These are phyloP conservation scores for Poecilia velifera DNA, from an alignment of 2,797 vertebrate genomes.

Conservation along the genomic window DNA sequence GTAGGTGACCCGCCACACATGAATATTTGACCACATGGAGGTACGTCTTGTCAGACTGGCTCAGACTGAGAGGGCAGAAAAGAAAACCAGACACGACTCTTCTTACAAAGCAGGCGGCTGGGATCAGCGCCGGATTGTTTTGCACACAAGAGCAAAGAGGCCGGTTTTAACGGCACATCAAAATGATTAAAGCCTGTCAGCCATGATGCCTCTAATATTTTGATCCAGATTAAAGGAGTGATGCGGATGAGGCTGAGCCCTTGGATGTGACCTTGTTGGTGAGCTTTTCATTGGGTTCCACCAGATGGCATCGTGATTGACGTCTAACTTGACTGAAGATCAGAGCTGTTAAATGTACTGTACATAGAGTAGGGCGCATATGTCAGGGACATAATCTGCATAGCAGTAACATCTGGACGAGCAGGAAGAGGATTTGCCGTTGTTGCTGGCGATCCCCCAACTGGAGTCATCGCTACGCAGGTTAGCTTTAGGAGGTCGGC, in stretches of 20 bases:
- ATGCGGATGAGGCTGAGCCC: constrained; percentile 75
- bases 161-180: constrained; percentile 73
- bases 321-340: constrained; percentile 74
- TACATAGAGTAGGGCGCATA: constrained; percentile 71
- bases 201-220: constrained; percentile 79
- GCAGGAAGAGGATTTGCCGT: constrained; percentile 45
- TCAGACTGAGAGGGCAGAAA: constrained; percentile 63
- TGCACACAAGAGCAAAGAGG: constrained; percentile 25
- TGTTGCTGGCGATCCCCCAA: constrained; percentile 17
- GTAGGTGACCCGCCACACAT: constrained; percentile 79
- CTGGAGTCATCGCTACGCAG: constrained; percentile 12
- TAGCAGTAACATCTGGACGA: constrained; percentile 67
- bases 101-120: constrained; percentile 30
- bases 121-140: constrained; percentile 22
- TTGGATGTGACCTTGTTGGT: constrained; percentile 76
- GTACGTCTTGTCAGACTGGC: constrained; percentile 69
- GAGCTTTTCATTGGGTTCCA: constrained; percentile 70
- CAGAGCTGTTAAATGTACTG: constrained; percentile 76
- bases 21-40: constrained; percentile 69
- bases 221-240: constrained; percentile 82
- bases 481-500: not conserved
- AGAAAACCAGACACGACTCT: constrained; percentile 48
- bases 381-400: constrained; percentile 71
- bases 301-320: constrained; percentile 82
- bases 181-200: constrained; percentile 80